Evolutionary conservation across 2,888 invertebrate species (phyloP), one percentile per base, ranked within the genome.

Genomic region (Acrocyrtus sp.): DNA sequence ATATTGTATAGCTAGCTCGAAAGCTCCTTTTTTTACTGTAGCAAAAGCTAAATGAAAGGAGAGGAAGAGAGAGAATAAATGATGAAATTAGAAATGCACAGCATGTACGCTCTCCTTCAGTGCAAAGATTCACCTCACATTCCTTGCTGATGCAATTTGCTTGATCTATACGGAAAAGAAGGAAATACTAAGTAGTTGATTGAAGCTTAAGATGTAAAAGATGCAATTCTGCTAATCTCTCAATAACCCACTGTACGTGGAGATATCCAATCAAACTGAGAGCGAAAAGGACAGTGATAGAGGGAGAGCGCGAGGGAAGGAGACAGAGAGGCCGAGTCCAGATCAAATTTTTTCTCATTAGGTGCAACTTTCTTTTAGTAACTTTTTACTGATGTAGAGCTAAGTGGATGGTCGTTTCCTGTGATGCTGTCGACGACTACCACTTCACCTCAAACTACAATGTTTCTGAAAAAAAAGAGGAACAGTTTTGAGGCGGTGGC

Each of bases 301-400:
- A 65, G 29, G 29, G 39, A 57, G 27, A 29, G 62, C 45, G 50
- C 34, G 17, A 47, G 27, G 19, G 34, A 50, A 17, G 43, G 34
- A 17, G 47, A 48, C 2, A 12, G 47, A 39, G 19, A 61, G 27
- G 50, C 19, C 3, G 21, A 48, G 57, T 45, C 63, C 57, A 73
- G 66, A 73, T 73, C 73, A 60, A 62, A 66, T 73, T 73, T 73
- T 73, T 73, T 67, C 70, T 70, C 70, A 73, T 73, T 73, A 56
- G 73, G 56, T 57, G 39, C 57, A 73, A 73, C 67, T 73, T 73
- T 73, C 61, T 61, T 67, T 61, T 10, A 61, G 50, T 43, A 67
- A 73, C 56, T 62, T 62, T 47, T 61, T 57, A 47, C 54, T 73
- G 61, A 73, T 73, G 72, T 66, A 54, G 60, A 66, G 66, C 66